Conservation (phyloP, 2,113 vertebrate genomes). For the Crotalus horridus region DNA sequence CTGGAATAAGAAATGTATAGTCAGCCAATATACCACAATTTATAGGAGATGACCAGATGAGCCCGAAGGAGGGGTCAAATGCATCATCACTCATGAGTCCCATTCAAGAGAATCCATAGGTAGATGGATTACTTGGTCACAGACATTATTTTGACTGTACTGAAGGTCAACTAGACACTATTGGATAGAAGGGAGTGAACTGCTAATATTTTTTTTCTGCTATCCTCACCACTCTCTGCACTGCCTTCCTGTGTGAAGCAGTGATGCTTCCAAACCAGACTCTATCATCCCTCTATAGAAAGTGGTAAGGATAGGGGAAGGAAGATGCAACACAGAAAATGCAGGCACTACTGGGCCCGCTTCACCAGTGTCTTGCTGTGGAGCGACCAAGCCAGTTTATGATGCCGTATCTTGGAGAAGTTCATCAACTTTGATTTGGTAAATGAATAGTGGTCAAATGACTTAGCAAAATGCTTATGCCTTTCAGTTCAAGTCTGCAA, state of each 20-base stretch:
- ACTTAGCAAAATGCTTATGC: background rate
- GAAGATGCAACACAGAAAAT: no score
- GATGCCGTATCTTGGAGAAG: background rate
- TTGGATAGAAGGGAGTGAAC: no score
- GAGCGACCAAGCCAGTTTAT: background rate
- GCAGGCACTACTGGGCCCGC: no score
- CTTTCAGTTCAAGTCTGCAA: background rate
- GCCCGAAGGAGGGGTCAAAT: background rate
- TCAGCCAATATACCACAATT: background rate
- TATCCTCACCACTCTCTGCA: no score
- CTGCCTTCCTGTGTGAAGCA: no score
- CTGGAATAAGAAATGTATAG: background rate
- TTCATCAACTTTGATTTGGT: background rate
- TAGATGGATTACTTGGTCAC: background rate
- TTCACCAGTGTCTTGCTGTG: no score
- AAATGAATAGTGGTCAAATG: background rate
- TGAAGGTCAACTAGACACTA: background rate
- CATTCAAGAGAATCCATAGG: background rate
- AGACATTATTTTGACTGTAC: background rate
- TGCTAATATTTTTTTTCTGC: no score
- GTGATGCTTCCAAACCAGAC: no score
- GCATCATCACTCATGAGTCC: background rate
- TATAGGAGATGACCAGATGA: background rate
- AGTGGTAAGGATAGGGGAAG: no score
- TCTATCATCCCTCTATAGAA: no score